Conservation (phyloP, 1,140 invertebrate genomes). For the Calephelis nemesis region DNA sequence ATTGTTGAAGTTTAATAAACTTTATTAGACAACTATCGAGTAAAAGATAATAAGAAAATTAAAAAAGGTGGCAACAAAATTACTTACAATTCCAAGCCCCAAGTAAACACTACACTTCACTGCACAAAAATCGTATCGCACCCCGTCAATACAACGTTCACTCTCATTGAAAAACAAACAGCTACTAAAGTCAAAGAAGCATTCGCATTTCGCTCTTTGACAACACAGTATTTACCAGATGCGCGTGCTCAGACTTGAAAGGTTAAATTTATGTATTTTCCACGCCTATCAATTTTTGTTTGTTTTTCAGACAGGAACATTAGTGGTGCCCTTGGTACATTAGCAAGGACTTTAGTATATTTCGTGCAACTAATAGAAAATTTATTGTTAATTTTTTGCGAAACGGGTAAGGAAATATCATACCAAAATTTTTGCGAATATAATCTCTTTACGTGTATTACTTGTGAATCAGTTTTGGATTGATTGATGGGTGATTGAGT, state of each 20-base stretch:
- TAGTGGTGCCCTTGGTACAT: conserved; percentile 8
- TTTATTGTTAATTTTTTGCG: no score
- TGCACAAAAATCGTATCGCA: conserved; percentile 2
- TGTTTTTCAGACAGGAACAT: conserved; percentile 9
- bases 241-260: conserved; percentile 1
- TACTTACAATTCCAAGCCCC: conserved; percentile 9
- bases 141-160: neutral
- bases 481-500: no score
- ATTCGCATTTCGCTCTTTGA: conserved; percentile 11
- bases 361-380: no score
- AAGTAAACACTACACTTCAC: conserved; percentile 3
- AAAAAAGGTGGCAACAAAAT: neutral
- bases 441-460: no score
- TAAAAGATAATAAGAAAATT: no score
- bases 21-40: no score
- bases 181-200: conserved; percentile 16
- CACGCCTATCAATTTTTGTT: conserved; percentile 12
- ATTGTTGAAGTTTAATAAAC: no score
- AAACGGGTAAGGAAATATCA: no score
- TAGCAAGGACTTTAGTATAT: neutral
- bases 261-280: conserved; percentile 5
- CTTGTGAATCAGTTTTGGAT: no score
- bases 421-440: no score
- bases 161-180: conserved; percentile 8
- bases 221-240: neutral